Percentiles rank a stretch among this genome's conserved stretches.
These are phyloP conservation scores for Perccottus glenii DNA, from an alignment of 2,113 vertebrate genomes.

Conservation along the genomic window DNA sequence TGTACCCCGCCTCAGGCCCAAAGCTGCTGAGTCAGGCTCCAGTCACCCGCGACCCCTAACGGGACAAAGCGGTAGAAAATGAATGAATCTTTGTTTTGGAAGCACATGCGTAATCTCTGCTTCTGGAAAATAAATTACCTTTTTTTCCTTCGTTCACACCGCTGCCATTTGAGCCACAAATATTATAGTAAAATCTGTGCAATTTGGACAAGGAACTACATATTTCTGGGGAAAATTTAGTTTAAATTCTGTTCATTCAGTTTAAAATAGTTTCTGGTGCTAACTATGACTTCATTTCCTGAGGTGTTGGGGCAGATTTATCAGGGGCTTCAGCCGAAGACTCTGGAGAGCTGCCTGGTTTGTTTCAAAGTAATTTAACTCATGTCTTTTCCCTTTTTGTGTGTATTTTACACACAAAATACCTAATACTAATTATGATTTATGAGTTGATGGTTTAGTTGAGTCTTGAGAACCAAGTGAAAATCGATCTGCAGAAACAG, in stretches of 20 bases:
- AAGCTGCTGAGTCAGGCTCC: too few species aligned
- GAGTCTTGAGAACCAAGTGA: not conserved
- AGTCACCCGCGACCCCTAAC: too few species aligned
- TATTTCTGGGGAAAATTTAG: constrained; percentile 33
- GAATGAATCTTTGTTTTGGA: constrained; percentile 45
- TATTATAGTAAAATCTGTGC: constrained; percentile 14
- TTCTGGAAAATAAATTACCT: constrained; percentile 31
- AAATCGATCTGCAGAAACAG: constrained; percentile 6
- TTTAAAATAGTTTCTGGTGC: constrained; percentile 26
- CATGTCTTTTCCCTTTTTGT: constrained; percentile 17
- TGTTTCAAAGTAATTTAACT: constrained; percentile 43
- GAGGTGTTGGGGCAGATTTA: constrained; percentile 55
- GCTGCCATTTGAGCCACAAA: constrained; percentile 1
- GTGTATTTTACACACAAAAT: constrained; percentile 26
- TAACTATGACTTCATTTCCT: constrained; percentile 47
- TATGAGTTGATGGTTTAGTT: constrained; percentile 7
- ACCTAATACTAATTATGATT: constrained; percentile 22
- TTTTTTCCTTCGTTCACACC: constrained; percentile 52
- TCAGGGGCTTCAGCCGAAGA: constrained; percentile 38
- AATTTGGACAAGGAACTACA: constrained; percentile 7
- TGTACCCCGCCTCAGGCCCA: too few species aligned
- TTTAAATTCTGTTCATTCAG: constrained; percentile 18
- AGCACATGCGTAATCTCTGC: constrained; percentile 35
- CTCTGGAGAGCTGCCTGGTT: constrained; percentile 53
- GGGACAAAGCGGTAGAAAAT: too few species aligned